These are phyloP conservation scores for Haliclystus octoradiatus DNA, from an alignment of 30 jellyfish, hydroid and myxozoan species.

Conservation along the genomic window DNA sequence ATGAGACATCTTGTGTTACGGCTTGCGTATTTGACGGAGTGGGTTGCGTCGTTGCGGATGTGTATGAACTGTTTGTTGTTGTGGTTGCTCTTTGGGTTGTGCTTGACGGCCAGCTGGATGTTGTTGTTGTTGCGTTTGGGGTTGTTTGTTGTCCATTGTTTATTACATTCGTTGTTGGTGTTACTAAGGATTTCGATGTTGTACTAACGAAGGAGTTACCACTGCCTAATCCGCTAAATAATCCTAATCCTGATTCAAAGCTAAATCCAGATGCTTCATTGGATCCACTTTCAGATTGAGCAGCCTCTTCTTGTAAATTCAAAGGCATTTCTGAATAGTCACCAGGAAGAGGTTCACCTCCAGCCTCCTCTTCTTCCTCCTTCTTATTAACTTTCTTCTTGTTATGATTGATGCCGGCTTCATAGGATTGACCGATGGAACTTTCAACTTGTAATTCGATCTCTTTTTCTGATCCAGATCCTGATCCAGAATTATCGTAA, in stretches of 20 bases:
- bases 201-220: neutral
- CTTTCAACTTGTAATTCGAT: conserved; percentile 92
- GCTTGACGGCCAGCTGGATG: neutral
- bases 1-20: conserved; percentile 18
- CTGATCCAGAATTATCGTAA: conserved; percentile 15
- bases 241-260: neutral
- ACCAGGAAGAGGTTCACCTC: conserved; percentile 57
- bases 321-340: conserved; percentile 71
- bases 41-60: neutral
- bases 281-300: conserved; percentile 31
- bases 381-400: conserved; percentile 7
- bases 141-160: neutral
- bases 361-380: conserved; percentile 32
- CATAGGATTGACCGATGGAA: conserved; percentile 91
- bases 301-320: conserved; percentile 39
- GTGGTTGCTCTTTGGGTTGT: conserved; percentile 3
- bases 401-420: conserved; percentile 57
- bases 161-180: too few species aligned
- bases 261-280: conserved; percentile 22
- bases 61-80: neutral
- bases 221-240: neutral
- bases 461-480: conserved; percentile 34
- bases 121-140: neutral
- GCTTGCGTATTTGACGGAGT: neutral
- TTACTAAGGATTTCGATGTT: neutral